Conservation (phyloP, 2,113 vertebrate species). For the Phrynocephalus versicolor region DNA sequence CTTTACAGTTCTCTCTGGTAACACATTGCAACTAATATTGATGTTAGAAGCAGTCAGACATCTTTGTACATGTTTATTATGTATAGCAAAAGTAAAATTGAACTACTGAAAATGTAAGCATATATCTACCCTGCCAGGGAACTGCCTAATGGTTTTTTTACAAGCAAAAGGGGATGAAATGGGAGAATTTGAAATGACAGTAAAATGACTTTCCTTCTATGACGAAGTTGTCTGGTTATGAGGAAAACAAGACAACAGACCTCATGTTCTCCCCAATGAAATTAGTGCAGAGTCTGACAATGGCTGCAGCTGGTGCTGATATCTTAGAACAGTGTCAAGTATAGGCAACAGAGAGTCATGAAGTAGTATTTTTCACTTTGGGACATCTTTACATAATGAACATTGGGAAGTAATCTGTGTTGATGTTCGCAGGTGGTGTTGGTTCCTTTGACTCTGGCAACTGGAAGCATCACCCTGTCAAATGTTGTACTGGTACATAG, state of each 20-base stretch:
- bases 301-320: neutral
- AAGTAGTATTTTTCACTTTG: neutral
- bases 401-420: neutral
- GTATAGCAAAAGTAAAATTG: neutral
- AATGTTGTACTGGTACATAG: neutral
- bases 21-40: neutral
- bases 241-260: conserved; percentile 12
- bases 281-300: neutral
- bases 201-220: conserved; percentile 7
- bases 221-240: conserved; percentile 10
- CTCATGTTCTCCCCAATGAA: neutral
- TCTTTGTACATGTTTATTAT: neutral
- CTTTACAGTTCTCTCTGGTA: neutral
- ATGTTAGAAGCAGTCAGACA: neutral
- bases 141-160: conserved; percentile 27
- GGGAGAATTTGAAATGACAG: conserved; percentile 5
- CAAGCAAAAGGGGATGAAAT: conserved; percentile 10
- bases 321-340: neutral
- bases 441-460: too few species aligned
- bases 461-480: neutral
- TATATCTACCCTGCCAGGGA: neutral
- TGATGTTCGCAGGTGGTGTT: neutral
- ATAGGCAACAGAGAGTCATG: neutral
- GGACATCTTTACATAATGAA: neutral
- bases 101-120: conserved; percentile 9